Evolutionary conservation across 2,888 invertebrate species (phyloP), one percentile per base, ranked within the genome.

Genomic region (Spatulosminthurus flaviceps): DNA sequence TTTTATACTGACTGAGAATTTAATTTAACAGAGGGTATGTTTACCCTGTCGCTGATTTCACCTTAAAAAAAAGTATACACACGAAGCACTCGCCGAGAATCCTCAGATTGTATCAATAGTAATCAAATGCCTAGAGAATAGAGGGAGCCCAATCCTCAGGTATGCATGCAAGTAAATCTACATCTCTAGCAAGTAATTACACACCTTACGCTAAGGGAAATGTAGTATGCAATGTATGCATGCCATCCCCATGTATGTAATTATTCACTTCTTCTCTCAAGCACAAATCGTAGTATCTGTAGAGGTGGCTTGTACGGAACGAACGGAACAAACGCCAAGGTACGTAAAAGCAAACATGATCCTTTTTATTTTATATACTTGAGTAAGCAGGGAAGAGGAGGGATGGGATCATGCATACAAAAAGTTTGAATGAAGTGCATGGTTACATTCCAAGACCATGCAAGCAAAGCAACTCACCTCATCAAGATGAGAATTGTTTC

Each of bases 391-490:
- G 16, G 9, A n/a, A n/a, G n/a, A 51, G 51, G 16, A 19, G 1
- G 51, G 51, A 9, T 19, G 51, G n/a, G n/a, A n/a, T n/a, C n/a
- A n/a, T n/a, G n/a, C n/a, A n/a, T n/a, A n/a, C n/a, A n/a, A 51
- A 51, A 19, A 16, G 16, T 51, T 51, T 51, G 51, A 51, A 51
- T 51, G 51, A 51, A 51, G 51, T 51, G 51, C 51, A 51, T 16
- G 51, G 51, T 51, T 51, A 19, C 51, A 51, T 51, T 51, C 51
- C 51, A 51, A 51, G 51, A 51, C 51, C 51, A 51, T 51, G 51
- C n/a, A 51, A 19, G 16, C 51, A 5, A 51, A 11, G 51, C n/a
- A 51, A 51, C 51, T 51, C 51, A 34, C 34, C n/a, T 51, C 51
- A 51, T 51, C 51, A 51, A 51, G 51, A 51, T 51, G 51, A 51